phyloP scores from a whole-genome alignment of 2,113 vertebrate genomes.

The Dolichallabes microphthalmus region DNA sequence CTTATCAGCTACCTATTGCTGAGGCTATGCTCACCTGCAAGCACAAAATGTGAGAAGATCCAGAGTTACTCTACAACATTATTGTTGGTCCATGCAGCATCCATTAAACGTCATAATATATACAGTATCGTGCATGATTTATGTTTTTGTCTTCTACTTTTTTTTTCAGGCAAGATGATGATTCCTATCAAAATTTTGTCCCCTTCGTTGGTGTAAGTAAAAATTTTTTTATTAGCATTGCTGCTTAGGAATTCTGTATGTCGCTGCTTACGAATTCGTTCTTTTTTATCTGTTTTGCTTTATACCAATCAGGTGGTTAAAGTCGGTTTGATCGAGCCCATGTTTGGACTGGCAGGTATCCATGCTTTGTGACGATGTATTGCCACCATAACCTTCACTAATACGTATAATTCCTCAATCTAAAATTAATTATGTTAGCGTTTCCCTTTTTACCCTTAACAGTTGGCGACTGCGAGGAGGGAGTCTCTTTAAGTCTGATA shows the following conservation, averaged over 20 bases:
- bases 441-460: not conserved
- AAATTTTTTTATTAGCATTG: not conserved
- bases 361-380: not conserved
- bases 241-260: not conserved
- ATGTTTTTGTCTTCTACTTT: constrained; percentile 36
- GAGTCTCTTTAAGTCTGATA: constrained; percentile 44
- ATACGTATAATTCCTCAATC: not conserved
- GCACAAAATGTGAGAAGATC: constrained; percentile 71
- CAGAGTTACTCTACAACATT: not conserved
- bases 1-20: constrained; percentile 76
- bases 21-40: constrained; percentile 82
- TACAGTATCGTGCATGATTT: not conserved
- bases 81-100: not conserved
- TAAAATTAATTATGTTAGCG: not conserved
- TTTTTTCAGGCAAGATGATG: constrained; percentile 75
- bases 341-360: constrained; percentile 69
- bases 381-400: not conserved
- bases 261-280: not conserved
- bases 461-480: constrained; percentile 53
- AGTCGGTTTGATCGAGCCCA: constrained; percentile 77
- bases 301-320: constrained; percentile 72
- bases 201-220: constrained; percentile 79
- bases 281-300: not conserved
- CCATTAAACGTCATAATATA: not conserved
- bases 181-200: constrained; percentile 81